Evolutionary conservation across 2,888 invertebrate species (phyloP), one percentile per base, ranked within the genome.

Genomic region (Drosophila fungiperda): DNA sequence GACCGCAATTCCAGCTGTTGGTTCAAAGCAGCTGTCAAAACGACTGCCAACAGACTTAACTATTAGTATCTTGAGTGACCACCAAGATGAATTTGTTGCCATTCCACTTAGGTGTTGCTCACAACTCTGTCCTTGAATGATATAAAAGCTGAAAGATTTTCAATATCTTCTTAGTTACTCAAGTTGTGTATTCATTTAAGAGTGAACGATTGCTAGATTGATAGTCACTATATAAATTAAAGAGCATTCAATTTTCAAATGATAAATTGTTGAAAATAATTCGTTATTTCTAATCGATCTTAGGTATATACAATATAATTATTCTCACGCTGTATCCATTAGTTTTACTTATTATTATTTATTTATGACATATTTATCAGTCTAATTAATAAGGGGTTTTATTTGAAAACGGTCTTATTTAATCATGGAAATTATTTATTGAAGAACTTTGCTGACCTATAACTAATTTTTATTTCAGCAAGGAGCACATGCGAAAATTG

Each of bases 1-100:
- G 70, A 63, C 69, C 76, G 62, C 76, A 69, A 62, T 60, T 53
- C 62, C 64, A 55, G 49, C 29, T 29, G 48, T 33, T 75, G 62
- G 52, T 26, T 40, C 45, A 67, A 76, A 49, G 63, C 57, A 62
- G 59, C 50, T 48, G 54, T 66, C 71, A 62, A 66, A 73, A 53
- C 38, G 38, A 40, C 12, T 63, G 72, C 33, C 40, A 48, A 33
- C 29, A 12, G 62, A 62, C 59, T 62, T 63, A 33, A 40, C 23
- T 61, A 60, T 54, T 20, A 32, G 42, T 32, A 52, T 45, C 8
- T 29, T 61, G 38, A 72, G 50, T 42, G 49, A 40, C 23, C 26
- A 29, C 38, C 29, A 23, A 33, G 23, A 11, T 26, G n/a, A 23
- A 63, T 72, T 63, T 48, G 32, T 15, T 32, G 6, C 12, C 8